A percentile compares a stretch with the other conserved stretches of the same genome.
Evolutionary conservation across 2,797 vertebrate genomes (phyloP).

Genomic region (Coregonus ussuriensis): DNA sequence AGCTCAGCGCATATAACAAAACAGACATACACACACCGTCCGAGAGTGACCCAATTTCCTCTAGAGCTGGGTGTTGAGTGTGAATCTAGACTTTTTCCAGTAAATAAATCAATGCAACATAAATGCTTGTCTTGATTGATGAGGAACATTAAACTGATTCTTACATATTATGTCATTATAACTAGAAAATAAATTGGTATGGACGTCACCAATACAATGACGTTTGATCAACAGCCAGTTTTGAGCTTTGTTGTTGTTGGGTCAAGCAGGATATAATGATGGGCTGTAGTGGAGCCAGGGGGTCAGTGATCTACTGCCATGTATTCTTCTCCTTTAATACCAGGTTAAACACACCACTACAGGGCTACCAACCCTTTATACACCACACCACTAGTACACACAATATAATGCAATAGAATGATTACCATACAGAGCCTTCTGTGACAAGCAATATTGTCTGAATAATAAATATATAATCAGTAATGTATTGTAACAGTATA

Average conservation of each 20-base stretch:
- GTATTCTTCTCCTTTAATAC: background rate
- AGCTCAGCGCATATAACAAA: slow-evolving; percentile 22
- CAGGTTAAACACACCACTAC: background rate
- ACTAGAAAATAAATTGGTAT: too few species aligned
- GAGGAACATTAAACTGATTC: background rate
- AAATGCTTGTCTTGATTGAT: background rate
- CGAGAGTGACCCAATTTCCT: slow-evolving; percentile 24
- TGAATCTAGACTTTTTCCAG: slow-evolving; percentile 53
- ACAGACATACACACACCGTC: slow-evolving; percentile 8
- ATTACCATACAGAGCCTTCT: too few species aligned
- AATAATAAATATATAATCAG: too few species aligned
- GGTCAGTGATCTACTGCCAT: background rate
- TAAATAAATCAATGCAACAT: slow-evolving; percentile 55
- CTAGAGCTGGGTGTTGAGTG: slow-evolving; percentile 48
- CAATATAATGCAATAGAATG: background rate
- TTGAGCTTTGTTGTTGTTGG: background rate
- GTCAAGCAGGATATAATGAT: background rate
- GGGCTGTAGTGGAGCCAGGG: too few species aligned
- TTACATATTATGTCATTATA: too few species aligned
- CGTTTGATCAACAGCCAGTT: background rate
- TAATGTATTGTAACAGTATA: too few species aligned
- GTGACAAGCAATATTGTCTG: too few species aligned
- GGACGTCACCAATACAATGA: too few species aligned
- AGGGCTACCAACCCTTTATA: background rate
- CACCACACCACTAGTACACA: background rate